These are phyloP conservation scores for Acronicta leporina DNA, from an alignment of 2,888 invertebrate genomes.

Conservation along the genomic window DNA sequence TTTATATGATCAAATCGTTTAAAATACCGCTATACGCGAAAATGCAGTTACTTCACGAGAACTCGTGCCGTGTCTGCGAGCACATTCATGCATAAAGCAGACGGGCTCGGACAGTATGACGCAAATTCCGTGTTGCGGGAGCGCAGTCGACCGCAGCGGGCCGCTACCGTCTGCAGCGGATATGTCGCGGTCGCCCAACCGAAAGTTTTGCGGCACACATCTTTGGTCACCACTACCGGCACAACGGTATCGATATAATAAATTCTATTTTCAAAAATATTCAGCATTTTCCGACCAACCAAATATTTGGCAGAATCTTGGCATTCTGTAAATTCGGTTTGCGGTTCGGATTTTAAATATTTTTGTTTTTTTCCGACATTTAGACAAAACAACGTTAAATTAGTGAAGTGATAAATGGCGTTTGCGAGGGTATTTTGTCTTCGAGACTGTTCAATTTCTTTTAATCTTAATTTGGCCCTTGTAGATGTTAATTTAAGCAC, in stretches of 20 bases:
- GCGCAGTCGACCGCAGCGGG: slow-evolving; percentile 50
- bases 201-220: slow-evolving; percentile 60
- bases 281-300: slow-evolving; percentile 41
- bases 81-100: slow-evolving; percentile 48
- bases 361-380: slow-evolving; percentile 42
- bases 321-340: slow-evolving; percentile 50
- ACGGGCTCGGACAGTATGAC: slow-evolving; percentile 44
- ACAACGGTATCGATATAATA: slow-evolving; percentile 50
- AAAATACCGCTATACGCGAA: slow-evolving; percentile 32
- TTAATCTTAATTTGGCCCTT: slow-evolving; percentile 41
- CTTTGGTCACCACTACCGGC: slow-evolving; percentile 53
- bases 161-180: slow-evolving; percentile 54
- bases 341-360: slow-evolving; percentile 34
- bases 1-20: slow-evolving; percentile 10
- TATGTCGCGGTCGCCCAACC: slow-evolving; percentile 53
- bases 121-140: slow-evolving; percentile 49
- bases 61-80: slow-evolving; percentile 26
- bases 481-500: slow-evolving; percentile 35
- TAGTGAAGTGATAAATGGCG: slow-evolving; percentile 48
- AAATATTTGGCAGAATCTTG: slow-evolving; percentile 60
- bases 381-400: slow-evolving; percentile 57
- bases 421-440: slow-evolving; percentile 39
- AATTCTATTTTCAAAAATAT: slow-evolving; percentile 57
- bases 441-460: slow-evolving; percentile 31
- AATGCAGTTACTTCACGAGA: slow-evolving; percentile 38